A percentile compares a stretch with the other conserved stretches of the same genome.
These are phyloP conservation scores for Nasonia oneida DNA, from an alignment of 2,888 invertebrate species.

Conservation along the genomic window DNA sequence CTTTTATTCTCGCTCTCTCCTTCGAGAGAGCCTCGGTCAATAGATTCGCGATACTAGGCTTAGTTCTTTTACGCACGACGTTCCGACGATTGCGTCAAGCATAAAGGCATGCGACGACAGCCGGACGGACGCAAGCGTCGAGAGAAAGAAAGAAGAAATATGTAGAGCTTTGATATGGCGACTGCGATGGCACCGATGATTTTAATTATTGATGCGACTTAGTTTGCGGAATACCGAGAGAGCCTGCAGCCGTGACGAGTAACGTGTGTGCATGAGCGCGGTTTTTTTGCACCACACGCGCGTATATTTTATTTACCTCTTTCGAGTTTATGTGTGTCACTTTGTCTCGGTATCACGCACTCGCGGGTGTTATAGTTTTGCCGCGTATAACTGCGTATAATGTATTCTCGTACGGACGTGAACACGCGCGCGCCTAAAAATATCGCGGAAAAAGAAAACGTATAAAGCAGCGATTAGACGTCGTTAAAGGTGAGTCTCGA, in stretches of 20 bases:
- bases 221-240: background rate
- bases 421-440: too few relatives aligned
- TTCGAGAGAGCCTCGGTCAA: background rate
- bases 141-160: background rate
- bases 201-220: conserved; percentile 2
- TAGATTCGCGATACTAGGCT: background rate
- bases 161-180: conserved; percentile 8
- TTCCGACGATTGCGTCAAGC: background rate
- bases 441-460: too few relatives aligned
- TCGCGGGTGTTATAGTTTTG: too few relatives aligned
- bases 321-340: too few relatives aligned
- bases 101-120: background rate
- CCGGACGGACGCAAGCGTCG: background rate
- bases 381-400: too few relatives aligned
- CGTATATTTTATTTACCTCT: too few relatives aligned
- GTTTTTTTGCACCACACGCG: too few relatives aligned
- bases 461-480: background rate
- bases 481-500: background rate
- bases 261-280: background rate
- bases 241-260: background rate
- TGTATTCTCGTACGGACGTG: too few relatives aligned
- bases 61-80: background rate
- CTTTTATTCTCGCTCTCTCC: background rate
- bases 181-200: conserved; percentile 6
- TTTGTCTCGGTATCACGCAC: too few relatives aligned